These are phyloP conservation scores for Scytalopus superciliaris DNA, from an alignment of 2,113 vertebrate genomes.

Conservation along the genomic window DNA sequence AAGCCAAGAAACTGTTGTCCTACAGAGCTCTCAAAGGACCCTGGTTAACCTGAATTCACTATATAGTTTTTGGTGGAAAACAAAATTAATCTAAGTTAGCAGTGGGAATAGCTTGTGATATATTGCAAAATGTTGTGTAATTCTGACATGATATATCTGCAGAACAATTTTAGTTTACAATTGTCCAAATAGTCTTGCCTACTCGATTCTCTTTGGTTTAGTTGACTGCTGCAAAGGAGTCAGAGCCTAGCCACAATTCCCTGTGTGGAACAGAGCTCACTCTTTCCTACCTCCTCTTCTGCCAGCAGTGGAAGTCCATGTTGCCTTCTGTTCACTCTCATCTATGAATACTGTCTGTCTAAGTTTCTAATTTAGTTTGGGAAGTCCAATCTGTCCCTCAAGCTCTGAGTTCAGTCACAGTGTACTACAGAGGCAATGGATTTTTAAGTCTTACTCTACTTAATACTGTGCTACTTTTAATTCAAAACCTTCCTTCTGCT, in stretches of 20 bases:
- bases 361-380: background rate
- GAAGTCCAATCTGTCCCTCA: background rate
- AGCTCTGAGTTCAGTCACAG: background rate
- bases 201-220: background rate
- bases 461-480: background rate
- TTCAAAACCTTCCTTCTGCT: background rate
- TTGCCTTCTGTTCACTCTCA: background rate
- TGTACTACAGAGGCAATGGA: background rate
- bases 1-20: background rate
- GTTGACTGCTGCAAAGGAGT: background rate
- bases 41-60: conserved; percentile 13
- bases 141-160: background rate
- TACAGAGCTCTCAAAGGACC: conserved; percentile 49
- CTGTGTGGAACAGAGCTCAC: background rate
- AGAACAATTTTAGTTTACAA: background rate
- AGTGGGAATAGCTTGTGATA: background rate
- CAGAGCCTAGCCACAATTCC: background rate
- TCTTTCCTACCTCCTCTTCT: background rate
- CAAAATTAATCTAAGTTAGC: background rate
- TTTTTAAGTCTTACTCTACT: background rate
- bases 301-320: accelerated
- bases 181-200: background rate
- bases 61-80: conserved; percentile 2
- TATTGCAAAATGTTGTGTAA: background rate
- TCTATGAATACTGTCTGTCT: background rate